These are phyloP conservation scores for Trinorchestia longiramus DNA, from an alignment of 1,140 invertebrate species.

Conservation along the genomic window DNA sequence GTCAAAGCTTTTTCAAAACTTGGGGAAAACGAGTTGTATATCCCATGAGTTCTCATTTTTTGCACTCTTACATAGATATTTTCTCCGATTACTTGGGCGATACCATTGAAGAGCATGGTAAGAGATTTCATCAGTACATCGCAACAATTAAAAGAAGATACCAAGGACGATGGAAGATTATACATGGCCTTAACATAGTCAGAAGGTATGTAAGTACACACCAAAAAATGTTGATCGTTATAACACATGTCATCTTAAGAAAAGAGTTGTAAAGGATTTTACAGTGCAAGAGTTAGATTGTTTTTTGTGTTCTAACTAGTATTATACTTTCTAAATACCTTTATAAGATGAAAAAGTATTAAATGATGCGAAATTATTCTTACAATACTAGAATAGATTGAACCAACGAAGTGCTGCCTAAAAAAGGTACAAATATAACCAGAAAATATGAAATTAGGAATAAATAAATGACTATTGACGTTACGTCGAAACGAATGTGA, in stretches of 20 bases:
- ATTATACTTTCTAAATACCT: too few species aligned
- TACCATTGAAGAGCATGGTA: neutral
- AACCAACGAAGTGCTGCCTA: too few species aligned
- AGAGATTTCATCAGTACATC: neutral
- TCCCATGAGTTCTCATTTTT: neutral
- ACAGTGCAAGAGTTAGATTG: too few species aligned
- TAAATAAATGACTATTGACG: too few species aligned
- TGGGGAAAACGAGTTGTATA: neutral
- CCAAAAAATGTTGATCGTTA: neutral
- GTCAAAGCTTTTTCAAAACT: neutral
- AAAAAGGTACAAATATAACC: too few species aligned
- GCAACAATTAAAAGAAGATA: slow-evolving; percentile 1
- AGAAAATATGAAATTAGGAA: too few species aligned
- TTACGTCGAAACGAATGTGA: too few species aligned
- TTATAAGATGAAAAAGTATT: too few species aligned
- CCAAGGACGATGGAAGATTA: neutral
- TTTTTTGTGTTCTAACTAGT: too few species aligned
- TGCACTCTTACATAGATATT: neutral
- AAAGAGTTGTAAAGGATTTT: too few species aligned
- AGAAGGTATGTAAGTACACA: neutral
- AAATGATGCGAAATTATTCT: too few species aligned
- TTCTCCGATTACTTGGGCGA: neutral
- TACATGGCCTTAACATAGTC: neutral
- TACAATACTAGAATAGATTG: too few species aligned
- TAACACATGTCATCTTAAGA: neutral